Base-by-base conservation (phyloP, 1,140 invertebrate species). In the Cotesia chilonis region DNA sequence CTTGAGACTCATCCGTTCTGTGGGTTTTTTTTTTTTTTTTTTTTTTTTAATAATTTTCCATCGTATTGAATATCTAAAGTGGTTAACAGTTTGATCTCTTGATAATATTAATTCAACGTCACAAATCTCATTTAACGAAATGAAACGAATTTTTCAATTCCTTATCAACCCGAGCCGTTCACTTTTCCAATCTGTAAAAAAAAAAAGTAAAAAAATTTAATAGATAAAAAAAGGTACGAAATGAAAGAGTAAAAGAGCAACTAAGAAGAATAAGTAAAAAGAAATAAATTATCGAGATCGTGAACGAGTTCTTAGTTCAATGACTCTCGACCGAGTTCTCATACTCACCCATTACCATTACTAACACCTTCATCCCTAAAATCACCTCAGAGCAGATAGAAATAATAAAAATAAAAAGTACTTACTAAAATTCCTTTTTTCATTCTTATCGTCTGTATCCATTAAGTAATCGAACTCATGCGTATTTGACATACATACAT, bases 241-340 rank as follows among this genome's bases (percentile, higher is more conserved):
- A 55, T 61, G 38, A 68, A 65, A 72, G 54, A 67, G 65, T 9
- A 14, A 47, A 47, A 47, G 41, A 47, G 41, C 41, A 47, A 47
- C 41, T 47, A 47, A 47, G 41, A 47, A 47, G 41, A 47, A 47
- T 47, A 47, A 47, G 41, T 47, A 47, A 47, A 47, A 47, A 47
- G 41, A 47, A 47, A 47, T 47, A 68, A 68, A 71, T 70, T 74
- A 72, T 72, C 70, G 63, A 65, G 70, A 72, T 72, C 63, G 54
- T 66, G 47, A 67, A 60, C 63, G 38, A 71, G 70, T 72, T 66
- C 51, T 41, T 64, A 64, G 63, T 72, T 67, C 70, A 67, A 72
- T 54, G 70, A 74, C 70, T 74, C 69, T 63, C 70, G 64, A 67
- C 65, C 73, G 66, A 68, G 69, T 68, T 74, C 64, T 36, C 41